Conservation (phyloP, 2,113 vertebrate species). For the Pycnonotus jocosus region DNA sequence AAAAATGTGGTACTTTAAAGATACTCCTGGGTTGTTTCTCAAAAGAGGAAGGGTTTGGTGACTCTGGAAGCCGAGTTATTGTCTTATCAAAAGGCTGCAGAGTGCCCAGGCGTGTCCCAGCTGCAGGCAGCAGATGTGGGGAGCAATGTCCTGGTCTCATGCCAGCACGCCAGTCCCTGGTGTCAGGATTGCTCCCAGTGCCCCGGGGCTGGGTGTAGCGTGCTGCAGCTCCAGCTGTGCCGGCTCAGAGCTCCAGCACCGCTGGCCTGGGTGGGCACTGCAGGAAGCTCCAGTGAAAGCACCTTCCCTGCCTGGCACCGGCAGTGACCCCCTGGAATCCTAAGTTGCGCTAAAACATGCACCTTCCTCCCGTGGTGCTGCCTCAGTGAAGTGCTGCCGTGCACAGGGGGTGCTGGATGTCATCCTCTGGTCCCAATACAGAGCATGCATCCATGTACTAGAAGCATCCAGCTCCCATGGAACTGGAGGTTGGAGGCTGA, state of each 20-base stretch:
- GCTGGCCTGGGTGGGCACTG: too few relatives aligned
- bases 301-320: too few relatives aligned
- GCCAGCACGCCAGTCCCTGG: not conserved
- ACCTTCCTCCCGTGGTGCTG: not conserved
- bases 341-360: not conserved
- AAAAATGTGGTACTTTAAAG: not conserved
- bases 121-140: not conserved
- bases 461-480: not conserved
- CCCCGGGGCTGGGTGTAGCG: not conserved
- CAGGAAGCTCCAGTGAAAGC: too few relatives aligned
- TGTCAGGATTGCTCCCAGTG: not conserved
- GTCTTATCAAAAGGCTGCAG: rapidly evolving
- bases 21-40: not conserved
- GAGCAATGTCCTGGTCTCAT: not conserved
- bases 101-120: rapidly evolving
- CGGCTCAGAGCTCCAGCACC: too few relatives aligned
- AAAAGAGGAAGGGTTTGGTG: not conserved
- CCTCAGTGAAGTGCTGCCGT: too few relatives aligned
- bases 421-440: not conserved
- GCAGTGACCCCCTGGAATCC: too few relatives aligned
- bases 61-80: not conserved
- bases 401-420: not conserved
- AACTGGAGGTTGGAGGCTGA: not conserved
- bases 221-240: not conserved
- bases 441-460: rapidly evolving